These are phyloP conservation scores for Cyclargus thomasi DNA, from an alignment of 1,140 invertebrate genomes.

Conservation along the genomic window DNA sequence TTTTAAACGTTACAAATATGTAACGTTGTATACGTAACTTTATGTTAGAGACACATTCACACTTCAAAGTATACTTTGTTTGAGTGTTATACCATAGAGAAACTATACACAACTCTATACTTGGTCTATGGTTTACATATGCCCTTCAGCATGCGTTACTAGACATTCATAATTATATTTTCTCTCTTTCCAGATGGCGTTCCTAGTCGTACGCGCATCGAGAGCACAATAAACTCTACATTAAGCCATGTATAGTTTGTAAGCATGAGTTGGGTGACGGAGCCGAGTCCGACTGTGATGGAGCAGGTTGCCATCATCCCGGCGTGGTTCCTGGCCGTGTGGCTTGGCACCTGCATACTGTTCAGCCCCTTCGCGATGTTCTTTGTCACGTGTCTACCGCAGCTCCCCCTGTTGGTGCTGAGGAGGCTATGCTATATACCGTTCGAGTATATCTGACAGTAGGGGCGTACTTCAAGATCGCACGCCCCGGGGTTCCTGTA, in stretches of 20 bases:
- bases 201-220: conserved; percentile 49
- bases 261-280: conserved; percentile 46
- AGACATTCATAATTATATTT: not conserved
- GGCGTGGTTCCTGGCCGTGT: conserved; percentile 67
- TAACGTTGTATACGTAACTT: too few species aligned
- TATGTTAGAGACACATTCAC: too few species aligned
- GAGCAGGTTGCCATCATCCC: conserved; percentile 61
- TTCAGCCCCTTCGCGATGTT: conserved; percentile 74
- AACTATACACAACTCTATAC: too few species aligned
- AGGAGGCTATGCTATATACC: conserved; percentile 73
- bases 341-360: conserved; percentile 67
- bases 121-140: too few species aligned
- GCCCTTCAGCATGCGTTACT: too few species aligned
- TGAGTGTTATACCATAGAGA: too few species aligned
- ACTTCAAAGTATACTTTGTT: too few species aligned
- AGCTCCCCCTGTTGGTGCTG: conserved; percentile 70
- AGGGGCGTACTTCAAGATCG: too few species aligned
- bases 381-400: conserved; percentile 70
- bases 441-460: conserved; percentile 73
- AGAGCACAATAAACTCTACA: conserved; percentile 22
- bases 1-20: too few species aligned
- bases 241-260: conserved; percentile 31
- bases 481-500: too few species aligned
- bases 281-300: conserved; percentile 42
- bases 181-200: conserved; percentile 64